Conservation (phyloP, 2,113 vertebrate species). For the Lutjanus erythropterus region DNA sequence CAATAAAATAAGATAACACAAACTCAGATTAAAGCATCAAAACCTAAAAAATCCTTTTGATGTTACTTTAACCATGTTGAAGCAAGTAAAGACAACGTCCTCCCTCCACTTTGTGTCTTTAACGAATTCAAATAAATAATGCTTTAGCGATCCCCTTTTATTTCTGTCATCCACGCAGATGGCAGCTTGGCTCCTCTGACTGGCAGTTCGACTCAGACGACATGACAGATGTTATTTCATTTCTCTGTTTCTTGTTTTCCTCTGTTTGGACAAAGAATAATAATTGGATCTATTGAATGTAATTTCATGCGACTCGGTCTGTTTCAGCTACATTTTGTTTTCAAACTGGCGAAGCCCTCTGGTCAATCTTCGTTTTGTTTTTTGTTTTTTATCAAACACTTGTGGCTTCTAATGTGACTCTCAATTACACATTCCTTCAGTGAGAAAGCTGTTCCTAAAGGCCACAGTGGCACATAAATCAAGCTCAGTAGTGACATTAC, state of each 20-base stretch:
- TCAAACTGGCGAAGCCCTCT: conserved; percentile 10
- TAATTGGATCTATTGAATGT: conserved; percentile 54
- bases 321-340: conserved; percentile 33
- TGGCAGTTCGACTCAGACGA: conserved; percentile 66
- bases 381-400: background rate
- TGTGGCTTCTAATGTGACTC: background rate
- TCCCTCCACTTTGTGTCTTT: conserved; percentile 38
- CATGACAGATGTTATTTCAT: conserved; percentile 73
- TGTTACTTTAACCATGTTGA: conserved; percentile 16
- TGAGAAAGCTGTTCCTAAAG: background rate
- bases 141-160: conserved; percentile 49
- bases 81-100: conserved; percentile 25
- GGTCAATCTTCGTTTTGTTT: conserved; percentile 8
- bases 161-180: conserved; percentile 61
- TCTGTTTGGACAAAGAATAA: conserved; percentile 64
- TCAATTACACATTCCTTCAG: background rate
- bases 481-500: conserved; percentile 16
- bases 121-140: conserved; percentile 53
- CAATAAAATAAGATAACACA: conserved; percentile 16
- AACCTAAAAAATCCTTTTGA: background rate
- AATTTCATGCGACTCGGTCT: background rate
- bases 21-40: conserved; percentile 15
- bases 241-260: conserved; percentile 56
- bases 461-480: conserved; percentile 2
- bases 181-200: conserved; percentile 68